Base-by-base conservation (phyloP, 2,113 vertebrate species). In the Bostrychus sinensis region DNA sequence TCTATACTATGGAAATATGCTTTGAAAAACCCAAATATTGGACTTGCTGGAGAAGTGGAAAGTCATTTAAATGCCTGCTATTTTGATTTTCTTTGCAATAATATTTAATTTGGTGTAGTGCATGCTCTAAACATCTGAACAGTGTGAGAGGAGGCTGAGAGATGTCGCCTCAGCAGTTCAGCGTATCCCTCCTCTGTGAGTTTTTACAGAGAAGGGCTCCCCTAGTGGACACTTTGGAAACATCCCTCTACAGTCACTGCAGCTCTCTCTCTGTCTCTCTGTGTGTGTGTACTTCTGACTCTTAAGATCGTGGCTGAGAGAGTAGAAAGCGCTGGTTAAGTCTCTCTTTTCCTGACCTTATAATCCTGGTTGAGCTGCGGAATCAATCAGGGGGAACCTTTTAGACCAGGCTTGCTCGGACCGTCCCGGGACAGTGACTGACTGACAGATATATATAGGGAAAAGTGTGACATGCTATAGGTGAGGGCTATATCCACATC, bases 201-300 rank as follows among this genome's bases (percentile, higher is more conserved):
- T 83, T 88, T n/a, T 88, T 7, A 66, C 59, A 83, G 89, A 78
- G 80, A 78, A 74, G 20, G 60, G 84, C 82, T 72, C 91, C 89
- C 72, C 89, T 60, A 16, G 78, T 86, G 91, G 84, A 62, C 57
- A 1, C 23, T 34, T 0, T 1, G 0, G n/a, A n/a, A n/a, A n/a
- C n/a, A n/a, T n/a, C n/a, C n/a, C n/a, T n/a, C n/a, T n/a, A n/a
- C n/a, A n/a, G 53, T 32, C 14, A 75, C 19, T 23, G 37, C 9
- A 42, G n/a, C n/a, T n/a, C 39, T 20, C 41, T 41, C 62, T 54
- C 45, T 20, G 30, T 37, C 56, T 34, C 38, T 22, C 60, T 17
- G 28, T 30, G 28, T 32, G 30, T 32, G 30, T 43, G 50, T 70
- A 5, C 46, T 54, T 76, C 56, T 5, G 65, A 56, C 62, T 6